Percentiles rank a stretch among this genome's conserved stretches.
Conservation (phyloP, 2,797 vertebrate genomes). For the Rhinogobio ventralis region DNA sequence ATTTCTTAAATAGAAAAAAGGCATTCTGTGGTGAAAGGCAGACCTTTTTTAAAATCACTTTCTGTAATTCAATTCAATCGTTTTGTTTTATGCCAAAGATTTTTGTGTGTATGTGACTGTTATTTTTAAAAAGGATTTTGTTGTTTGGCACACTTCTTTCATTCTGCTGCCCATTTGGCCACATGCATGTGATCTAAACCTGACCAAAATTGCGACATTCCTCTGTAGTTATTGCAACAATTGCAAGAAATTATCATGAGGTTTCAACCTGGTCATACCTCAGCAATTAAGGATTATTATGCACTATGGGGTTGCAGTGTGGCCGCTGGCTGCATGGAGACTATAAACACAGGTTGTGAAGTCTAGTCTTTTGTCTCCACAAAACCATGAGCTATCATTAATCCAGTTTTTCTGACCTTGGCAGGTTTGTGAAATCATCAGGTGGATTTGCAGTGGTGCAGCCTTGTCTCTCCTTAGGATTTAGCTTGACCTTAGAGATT, state of each 20-base stretch:
- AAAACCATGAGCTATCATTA: slow-evolving; percentile 50
- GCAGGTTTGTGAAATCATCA: slow-evolving; percentile 56
- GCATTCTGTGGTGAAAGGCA: slow-evolving; percentile 56
- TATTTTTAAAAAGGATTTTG: slow-evolving; percentile 1
- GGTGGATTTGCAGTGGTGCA: slow-evolving; percentile 63
- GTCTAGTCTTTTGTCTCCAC: slow-evolving; percentile 59
- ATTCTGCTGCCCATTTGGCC: not conserved
- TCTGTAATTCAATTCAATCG: slow-evolving; percentile 22
- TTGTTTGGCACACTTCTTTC: not conserved
- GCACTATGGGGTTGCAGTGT: slow-evolving; percentile 35
- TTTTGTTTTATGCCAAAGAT: slow-evolving; percentile 6
- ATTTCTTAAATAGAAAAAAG: slow-evolving; percentile 67
- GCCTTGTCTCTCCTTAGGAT: slow-evolving; percentile 32
- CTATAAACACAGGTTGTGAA: slow-evolving; percentile 60
- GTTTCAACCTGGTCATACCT: slow-evolving; percentile 30
- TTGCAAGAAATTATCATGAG: slow-evolving; percentile 33
- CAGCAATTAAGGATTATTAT: slow-evolving; percentile 34
- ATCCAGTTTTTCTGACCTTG: slow-evolving; percentile 50
- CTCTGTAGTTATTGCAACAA: slow-evolving; percentile 16
- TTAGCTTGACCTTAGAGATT: slow-evolving; percentile 22
- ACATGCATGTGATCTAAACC: slow-evolving; percentile 10
- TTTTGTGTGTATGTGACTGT: not conserved
- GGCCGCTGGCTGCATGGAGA: slow-evolving; percentile 19
- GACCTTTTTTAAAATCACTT: slow-evolving; percentile 33
- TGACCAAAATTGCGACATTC: slow-evolving; percentile 44